Conservation (phyloP, 2,113 vertebrate species). For the Phocoena sinus region DNA sequence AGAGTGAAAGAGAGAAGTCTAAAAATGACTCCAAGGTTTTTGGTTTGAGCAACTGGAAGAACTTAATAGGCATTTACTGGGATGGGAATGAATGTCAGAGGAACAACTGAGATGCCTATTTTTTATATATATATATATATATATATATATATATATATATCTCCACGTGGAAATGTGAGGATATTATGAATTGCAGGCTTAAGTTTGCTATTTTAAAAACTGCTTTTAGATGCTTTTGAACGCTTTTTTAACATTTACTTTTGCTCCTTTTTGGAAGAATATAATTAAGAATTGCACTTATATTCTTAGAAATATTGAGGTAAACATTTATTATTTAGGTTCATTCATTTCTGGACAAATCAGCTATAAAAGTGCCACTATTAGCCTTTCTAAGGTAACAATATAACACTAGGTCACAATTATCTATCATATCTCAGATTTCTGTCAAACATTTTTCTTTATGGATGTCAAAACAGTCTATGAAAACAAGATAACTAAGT, state of each 20-base stretch:
- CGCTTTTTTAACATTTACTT: not conserved
- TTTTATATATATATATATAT: not conserved
- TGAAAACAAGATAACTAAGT: not conserved
- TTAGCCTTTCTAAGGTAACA: not conserved
- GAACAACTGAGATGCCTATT: not conserved
- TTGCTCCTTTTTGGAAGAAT: not conserved
- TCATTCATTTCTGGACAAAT: not conserved
- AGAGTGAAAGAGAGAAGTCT: not conserved
- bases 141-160: not conserved
- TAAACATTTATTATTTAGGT: not conserved
- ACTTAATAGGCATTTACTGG: not conserved
- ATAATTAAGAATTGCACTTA: not conserved
- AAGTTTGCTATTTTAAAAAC: not conserved
- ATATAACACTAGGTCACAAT: not conserved
- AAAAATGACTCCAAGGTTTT: not conserved
- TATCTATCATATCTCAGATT: not conserved
- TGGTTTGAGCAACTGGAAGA: not conserved
- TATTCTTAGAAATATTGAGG: not conserved
- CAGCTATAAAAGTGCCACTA: not conserved
- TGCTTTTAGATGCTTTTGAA: not conserved
- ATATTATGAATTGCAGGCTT: not conserved
- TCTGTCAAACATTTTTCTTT: conserved; percentile 1
- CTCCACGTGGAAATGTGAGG: not conserved
- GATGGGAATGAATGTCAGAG: not conserved
- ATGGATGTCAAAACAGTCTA: not conserved